A percentile compares a stretch with the other conserved stretches of the same genome.
Evolutionary conservation across 37 sponge, comb jelly and placozoan species (phyloP).

Genomic region (Axinella damicornis): DNA sequence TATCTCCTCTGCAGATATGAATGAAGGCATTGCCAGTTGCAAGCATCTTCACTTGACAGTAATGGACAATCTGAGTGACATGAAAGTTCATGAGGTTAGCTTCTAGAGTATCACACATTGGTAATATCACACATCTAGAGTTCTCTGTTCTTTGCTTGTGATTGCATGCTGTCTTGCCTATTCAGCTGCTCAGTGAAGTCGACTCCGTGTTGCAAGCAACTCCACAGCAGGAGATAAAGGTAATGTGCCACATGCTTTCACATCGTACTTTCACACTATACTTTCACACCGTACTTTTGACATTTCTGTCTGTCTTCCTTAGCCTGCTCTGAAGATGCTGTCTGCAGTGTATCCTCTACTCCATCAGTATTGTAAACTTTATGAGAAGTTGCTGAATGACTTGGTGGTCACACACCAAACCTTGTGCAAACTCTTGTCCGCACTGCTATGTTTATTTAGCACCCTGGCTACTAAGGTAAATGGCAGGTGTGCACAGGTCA

Average conservation of each 20-base stretch:
- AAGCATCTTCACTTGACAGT: background rate
- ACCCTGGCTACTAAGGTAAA: slow-evolving; percentile 45
- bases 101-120: too few relatives aligned
- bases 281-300: too few relatives aligned
- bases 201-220: too few relatives aligned
- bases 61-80: background rate
- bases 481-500: too few relatives aligned
- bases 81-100: slow-evolving; percentile 5
- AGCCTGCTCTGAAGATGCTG: background rate
- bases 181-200: too few relatives aligned
- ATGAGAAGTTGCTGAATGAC: slow-evolving; percentile 9
- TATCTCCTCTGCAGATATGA: too few relatives aligned
- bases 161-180: too few relatives aligned
- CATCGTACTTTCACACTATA: too few relatives aligned
- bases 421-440: slow-evolving; percentile 36
- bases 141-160: background rate
- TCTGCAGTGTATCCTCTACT: background rate
- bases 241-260: too few relatives aligned
- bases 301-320: too few relatives aligned
- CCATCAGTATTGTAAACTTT: slow-evolving; percentile 28
- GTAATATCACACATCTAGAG: too few relatives aligned
- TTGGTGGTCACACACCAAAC: slow-evolving; percentile 25
- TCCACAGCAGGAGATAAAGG: too few relatives aligned
- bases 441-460: slow-evolving; percentile 33
- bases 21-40: background rate